Evolutionary conservation across 1,140 invertebrate genomes (phyloP), one percentile per base, ranked within the genome.

Genomic region (Magallana angulata): DNA sequence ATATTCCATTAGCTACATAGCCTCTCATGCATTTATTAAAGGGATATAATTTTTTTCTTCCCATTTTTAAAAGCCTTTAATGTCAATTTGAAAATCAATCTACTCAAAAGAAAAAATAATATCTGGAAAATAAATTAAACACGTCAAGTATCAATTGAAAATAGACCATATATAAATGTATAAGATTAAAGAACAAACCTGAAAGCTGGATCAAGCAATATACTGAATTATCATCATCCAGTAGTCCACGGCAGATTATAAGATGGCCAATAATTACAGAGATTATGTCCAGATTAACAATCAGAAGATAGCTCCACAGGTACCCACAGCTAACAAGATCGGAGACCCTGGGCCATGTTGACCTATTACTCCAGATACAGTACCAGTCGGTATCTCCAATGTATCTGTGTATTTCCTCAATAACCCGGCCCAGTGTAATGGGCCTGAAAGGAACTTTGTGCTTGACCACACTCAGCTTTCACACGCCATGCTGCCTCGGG

Each of bases 251-350:
- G n/a, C n/a, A 30, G 11, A 76, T 24, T 48, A 76, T 11, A 76
- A 9, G 68, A 24, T 24, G 24, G 11, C 8, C 14, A 24, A 24
- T 71, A 76, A 76, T 76, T 76, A 76, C 24, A 76, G 7, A 76
- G 68, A 76, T 76, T 76, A 76, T 76, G 68, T 76, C 36, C 68
- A 76, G 68, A 48, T 76, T 76, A 30, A 76, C 24, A 76, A 76
- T 76, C 24, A 76, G 68, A 76, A 76, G 18, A 30, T 76, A 76
- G 18, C 8, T 64, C 60, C 68, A 76, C 68, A 76, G 68, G 68
- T 76, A 76, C 24, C 11, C 36, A 18, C 36, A 76, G 12, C 68
- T 24, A 30, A 30, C 11, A 30, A 48, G 36, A 48, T 48, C 36
- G 0, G 36, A 48, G 36, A 30, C 18, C 68, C 24, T 9, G 8